Conservation (phyloP, 1,140 invertebrate species). For the Acyrthosiphon pisum region DNA sequence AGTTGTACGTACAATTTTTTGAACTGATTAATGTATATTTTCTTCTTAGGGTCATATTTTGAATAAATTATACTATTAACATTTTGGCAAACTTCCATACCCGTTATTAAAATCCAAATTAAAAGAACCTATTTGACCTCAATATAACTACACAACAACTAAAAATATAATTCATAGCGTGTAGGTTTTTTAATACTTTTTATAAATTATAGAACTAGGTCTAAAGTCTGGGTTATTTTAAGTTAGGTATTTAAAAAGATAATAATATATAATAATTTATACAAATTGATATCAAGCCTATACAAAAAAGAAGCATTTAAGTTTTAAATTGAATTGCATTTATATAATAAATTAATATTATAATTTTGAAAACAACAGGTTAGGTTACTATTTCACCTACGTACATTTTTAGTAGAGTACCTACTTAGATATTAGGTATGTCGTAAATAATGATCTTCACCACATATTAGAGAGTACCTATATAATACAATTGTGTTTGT, state of each 20-base stretch:
- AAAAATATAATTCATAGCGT: neutral
- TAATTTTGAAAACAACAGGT: neutral
- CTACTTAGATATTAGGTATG: no score
- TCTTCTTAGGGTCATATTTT: conserved; percentile 19
- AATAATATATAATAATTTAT: neutral
- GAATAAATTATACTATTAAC: conserved; percentile 14
- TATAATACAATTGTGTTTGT: no score
- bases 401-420: no score
- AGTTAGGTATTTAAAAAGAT: neutral
- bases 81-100: neutral
- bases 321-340: no score
- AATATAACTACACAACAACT: conserved; percentile 7
- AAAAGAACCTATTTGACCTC: neutral
- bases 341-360: no score
- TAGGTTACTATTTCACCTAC: no score
- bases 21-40: neutral
- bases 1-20: neutral
- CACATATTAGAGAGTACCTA: no score
- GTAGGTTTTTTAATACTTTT: neutral
- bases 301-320: no score
- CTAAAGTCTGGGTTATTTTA: neutral
- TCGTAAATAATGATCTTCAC: no score
- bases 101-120: neutral
- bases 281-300: no score
- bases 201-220: neutral